phyloP scores from a whole-genome alignment of 2,888 invertebrate species.

The Stictocephala bisonia region DNA sequence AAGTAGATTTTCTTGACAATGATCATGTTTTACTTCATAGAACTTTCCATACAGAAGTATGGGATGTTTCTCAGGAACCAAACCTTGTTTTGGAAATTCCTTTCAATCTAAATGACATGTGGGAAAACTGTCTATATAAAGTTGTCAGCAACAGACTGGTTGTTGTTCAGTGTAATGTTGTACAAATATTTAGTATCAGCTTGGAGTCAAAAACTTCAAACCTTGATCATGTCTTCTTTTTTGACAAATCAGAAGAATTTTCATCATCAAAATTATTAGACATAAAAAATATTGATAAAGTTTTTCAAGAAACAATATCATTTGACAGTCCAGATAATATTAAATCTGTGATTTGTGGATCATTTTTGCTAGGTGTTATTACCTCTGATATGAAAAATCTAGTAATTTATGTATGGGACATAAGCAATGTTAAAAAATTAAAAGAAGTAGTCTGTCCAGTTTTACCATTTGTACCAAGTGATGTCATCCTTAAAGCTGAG shows the following conservation, averaged over 20 bases:
- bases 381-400: not conserved
- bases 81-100: not conserved
- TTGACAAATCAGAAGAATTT: slow-evolving; percentile 18
- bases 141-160: not conserved
- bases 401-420: not conserved
- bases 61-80: not conserved
- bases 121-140: slow-evolving; percentile 9
- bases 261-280: not conserved
- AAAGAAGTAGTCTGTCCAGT: not conserved
- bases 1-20: slow-evolving; percentile 19
- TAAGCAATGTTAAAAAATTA: not conserved
- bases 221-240: not conserved
- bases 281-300: not conserved
- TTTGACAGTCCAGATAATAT: not conserved
- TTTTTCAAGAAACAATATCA: not conserved
- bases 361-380: not conserved
- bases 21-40: not conserved
- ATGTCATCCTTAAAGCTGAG: not conserved
- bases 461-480: not conserved
- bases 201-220: not conserved
- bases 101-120: not conserved
- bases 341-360: slow-evolving; percentile 19
- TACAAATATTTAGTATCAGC: not conserved
- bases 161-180: slow-evolving; percentile 23
- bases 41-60: slow-evolving; percentile 16